Evolutionary conservation across 2,113 vertebrate genomes (phyloP).

Genomic region (Callocephalon fimbriatum): DNA sequence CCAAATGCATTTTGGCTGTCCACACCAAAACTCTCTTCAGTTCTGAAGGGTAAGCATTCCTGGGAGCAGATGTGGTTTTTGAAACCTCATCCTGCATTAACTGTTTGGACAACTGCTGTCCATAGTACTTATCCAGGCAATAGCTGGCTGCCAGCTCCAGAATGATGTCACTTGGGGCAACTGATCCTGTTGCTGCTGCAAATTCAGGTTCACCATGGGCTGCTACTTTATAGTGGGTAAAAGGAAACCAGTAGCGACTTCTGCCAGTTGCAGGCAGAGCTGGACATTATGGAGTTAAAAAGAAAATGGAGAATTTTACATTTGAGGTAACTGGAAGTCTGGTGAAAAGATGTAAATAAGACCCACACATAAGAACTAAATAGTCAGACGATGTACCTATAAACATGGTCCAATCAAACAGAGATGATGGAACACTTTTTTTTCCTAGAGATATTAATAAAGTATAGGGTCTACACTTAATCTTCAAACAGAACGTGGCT

Average conservation of each 20-base stretch:
- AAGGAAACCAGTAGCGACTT: background rate
- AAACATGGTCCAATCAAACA: background rate
- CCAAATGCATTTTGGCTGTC: background rate
- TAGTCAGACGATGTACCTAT: background rate
- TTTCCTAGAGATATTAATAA: rapidly evolving
- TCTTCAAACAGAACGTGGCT: background rate
- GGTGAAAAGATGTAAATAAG: background rate
- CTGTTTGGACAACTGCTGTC: rapidly evolving
- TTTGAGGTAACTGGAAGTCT: background rate
- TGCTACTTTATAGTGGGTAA: rapidly evolving
- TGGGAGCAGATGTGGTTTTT: background rate
- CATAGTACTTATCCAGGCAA: background rate
- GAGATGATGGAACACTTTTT: background rate
- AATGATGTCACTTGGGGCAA: background rate
- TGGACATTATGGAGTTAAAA: background rate
- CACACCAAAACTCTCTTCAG: background rate
- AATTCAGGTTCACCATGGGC: background rate
- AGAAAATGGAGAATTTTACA: background rate
- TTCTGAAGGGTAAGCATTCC: background rate
- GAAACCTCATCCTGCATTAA: rapidly evolving
- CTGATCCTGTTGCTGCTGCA: background rate
- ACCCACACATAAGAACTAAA: background rate
- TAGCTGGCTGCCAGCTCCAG: background rate
- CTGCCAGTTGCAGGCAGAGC: background rate
- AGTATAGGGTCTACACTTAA: background rate